Percentiles rank a stretch among this genome's conserved stretches.
Conservation (phyloP, 2,797 vertebrate species). For the Acipenser ruthenus region DNA sequence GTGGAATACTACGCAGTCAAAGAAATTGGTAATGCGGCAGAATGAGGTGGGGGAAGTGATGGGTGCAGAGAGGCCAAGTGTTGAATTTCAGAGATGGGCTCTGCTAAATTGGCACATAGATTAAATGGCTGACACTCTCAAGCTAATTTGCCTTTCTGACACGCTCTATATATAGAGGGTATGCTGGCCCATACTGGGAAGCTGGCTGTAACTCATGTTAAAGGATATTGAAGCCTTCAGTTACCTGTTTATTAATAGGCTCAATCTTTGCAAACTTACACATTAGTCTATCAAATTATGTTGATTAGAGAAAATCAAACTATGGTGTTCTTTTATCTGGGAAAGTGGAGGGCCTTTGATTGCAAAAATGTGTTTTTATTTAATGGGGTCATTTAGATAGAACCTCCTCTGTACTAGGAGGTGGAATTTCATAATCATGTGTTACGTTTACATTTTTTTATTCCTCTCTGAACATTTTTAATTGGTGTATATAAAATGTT, state of each 20-base stretch:
- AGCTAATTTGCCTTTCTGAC: slow-evolving; percentile 20
- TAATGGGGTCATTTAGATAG: no score
- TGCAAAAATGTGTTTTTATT: no score
- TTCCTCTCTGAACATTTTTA: no score
- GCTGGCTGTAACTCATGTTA: neutral
- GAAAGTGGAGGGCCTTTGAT: no score
- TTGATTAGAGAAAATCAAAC: neutral
- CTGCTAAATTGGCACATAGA: slow-evolving; percentile 11
- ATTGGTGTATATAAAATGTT: no score
- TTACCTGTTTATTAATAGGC: neutral
- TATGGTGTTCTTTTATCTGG: no score
- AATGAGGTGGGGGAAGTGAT: slow-evolving; percentile 20
- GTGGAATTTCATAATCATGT: no score
- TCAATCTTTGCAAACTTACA: slow-evolving; percentile 4
- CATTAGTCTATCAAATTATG: slow-evolving; percentile 3
- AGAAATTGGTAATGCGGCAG: slow-evolving; percentile 42
- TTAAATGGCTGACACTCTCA: slow-evolving; percentile 18
- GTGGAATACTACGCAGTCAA: slow-evolving; percentile 43
- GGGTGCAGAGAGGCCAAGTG: slow-evolving; percentile 17
- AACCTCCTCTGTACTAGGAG: no score
- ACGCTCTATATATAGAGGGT: slow-evolving; percentile 16
- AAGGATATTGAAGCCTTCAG: neutral
- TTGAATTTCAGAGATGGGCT: slow-evolving; percentile 36
- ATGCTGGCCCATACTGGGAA: slow-evolving; percentile 10
- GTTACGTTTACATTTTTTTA: no score